Percentiles rank a stretch among this genome's conserved stretches.
Evolutionary conservation across 1,140 invertebrate species (phyloP).

Genomic region (Bacillus rossius): DNA sequence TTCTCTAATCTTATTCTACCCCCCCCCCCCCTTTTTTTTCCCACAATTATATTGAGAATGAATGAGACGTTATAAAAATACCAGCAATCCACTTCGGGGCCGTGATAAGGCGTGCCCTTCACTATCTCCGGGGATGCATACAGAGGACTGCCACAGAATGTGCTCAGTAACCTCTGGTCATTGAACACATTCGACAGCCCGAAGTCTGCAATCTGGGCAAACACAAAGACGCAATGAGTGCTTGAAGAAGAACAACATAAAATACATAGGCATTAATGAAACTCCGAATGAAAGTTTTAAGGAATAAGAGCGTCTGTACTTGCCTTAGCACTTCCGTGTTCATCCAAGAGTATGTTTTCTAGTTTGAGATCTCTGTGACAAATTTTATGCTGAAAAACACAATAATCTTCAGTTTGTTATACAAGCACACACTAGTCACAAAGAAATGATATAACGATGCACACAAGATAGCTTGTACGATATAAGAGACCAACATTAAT

Average conservation of each 20-base stretch:
- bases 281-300: no score
- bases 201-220: constrained; percentile 91
- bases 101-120: constrained; percentile 93
- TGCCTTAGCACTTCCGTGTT: constrained; percentile 92
- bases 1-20: no score
- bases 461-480: no score
- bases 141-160: constrained; percentile 96
- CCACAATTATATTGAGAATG: no score
- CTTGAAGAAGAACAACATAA: no score
- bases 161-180: constrained; percentile 79
- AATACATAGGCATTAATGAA: no score
- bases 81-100: constrained; percentile 68
- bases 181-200: constrained; percentile 97
- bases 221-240: constrained; percentile 9
- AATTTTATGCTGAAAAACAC: constrained; percentile 71
- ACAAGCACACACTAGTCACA: no score
- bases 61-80: no score
- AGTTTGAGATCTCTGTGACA: constrained; percentile 98
- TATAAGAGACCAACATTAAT: no score
- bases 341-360: constrained; percentile 97
- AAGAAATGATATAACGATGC: no score
- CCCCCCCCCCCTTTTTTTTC: no score
- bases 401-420: no score
- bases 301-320: constrained; percentile 17
- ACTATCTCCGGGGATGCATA: constrained; percentile 99